Base-by-base conservation (phyloP, 2,797 vertebrate genomes). In the Artibeus lituratus region DNA sequence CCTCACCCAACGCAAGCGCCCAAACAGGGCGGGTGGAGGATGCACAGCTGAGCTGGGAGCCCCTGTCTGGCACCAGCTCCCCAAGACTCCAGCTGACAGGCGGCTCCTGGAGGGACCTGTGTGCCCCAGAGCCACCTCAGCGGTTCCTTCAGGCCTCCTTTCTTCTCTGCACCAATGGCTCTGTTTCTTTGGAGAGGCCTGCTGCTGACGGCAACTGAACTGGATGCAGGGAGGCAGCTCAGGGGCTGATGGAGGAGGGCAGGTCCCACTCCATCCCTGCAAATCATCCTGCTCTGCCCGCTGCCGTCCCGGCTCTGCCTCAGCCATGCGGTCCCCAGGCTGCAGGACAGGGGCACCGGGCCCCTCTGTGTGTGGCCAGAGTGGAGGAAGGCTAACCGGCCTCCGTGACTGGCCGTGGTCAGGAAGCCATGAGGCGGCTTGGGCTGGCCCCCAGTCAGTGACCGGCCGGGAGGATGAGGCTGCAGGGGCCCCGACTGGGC, bases 361-460 rank as follows among this genome's bases (percentile, higher is more conserved):
- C 59, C 7, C 47, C 59, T 11, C 47, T 11, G 8, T 11, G 26
- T 5, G 1, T 0, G 8, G 21, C 47, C 44, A 2, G 21, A 32
- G 22, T n/a, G 55, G 12, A 39, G 16, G 26, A n/a, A 6, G 15
- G 6, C 1, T 2, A 15, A 18, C 1, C 32, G 32, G 12, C 9
- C 39, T 4, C 5, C 1, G 9, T 24, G 7, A 10, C 44, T 1
- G 24, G 47, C 21, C 4, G 42, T 10, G 21, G 86, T n/a, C 5
- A 1, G 47, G 19, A 39, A 89, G 7, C 59, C 51, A 7, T 8
- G 15, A 1, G 22, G 2, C 21, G 26, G n/a, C 55, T 62, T 35
- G 4, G 47, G 32, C 35, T 44, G 37, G 59, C 7, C 37, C 44
- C 29, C 47, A 67, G 19, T 26, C 55, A 9, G 57, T 14, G 35